A percentile compares a stretch with the other conserved stretches of the same genome.
Conservation (phyloP, 2,113 vertebrate genomes). For the Psammodynastes pulverulentus region DNA sequence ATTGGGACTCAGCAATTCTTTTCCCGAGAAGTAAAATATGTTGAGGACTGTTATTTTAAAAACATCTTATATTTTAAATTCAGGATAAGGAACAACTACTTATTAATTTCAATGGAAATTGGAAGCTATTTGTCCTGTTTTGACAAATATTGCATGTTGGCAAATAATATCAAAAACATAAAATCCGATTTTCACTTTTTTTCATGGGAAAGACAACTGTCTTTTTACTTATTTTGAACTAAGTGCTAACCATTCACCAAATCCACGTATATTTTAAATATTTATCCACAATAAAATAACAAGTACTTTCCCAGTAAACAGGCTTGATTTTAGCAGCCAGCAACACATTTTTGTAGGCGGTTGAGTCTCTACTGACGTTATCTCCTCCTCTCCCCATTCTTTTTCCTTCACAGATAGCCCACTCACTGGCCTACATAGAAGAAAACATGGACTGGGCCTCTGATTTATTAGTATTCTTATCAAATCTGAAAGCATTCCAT, state of each 20-base stretch:
- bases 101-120: background rate
- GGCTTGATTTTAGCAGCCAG: background rate
- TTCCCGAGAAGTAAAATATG: background rate
- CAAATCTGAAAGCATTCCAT: background rate
- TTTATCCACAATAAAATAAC: constrained; percentile 20
- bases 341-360: background rate
- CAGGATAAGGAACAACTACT: background rate
- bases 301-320: constrained; percentile 14
- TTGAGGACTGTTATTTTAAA: background rate
- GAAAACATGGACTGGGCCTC: background rate
- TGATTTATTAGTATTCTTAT: background rate
- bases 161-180: background rate
- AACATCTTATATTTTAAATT: background rate
- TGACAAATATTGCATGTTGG: background rate
- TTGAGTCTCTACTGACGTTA: background rate
- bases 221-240: background rate
- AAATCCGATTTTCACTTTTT: background rate
- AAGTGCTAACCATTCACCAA: background rate
- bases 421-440: background rate
- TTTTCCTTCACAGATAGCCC: background rate
- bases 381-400: background rate
- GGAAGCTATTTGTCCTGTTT: background rate
- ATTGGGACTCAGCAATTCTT: background rate
- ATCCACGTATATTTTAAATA: background rate
- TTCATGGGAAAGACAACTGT: background rate